Evolutionary conservation across 2,797 vertebrate species (phyloP).

Genomic region (Jordanella pulchra): DNA sequence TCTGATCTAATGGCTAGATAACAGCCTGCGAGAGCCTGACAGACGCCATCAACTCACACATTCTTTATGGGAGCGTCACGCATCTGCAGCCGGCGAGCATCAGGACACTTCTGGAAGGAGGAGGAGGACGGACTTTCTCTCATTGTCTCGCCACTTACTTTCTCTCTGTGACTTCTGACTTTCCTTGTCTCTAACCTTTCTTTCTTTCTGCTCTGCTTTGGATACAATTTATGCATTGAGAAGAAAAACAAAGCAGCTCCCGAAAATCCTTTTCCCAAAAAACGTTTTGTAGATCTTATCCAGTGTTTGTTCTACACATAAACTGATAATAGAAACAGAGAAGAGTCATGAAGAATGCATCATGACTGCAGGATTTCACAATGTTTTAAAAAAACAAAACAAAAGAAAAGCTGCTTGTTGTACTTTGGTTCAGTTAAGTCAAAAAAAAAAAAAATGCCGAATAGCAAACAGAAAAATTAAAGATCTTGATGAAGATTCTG

Average conservation of each 20-base stretch:
- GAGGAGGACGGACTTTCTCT: slow-evolving; percentile 23
- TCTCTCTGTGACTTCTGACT: slow-evolving; percentile 10
- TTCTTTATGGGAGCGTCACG: slow-evolving; percentile 76
- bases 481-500: no score
- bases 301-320: not conserved
- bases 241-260: not conserved
- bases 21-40: slow-evolving; percentile 80
- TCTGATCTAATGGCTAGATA: slow-evolving; percentile 84
- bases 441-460: not conserved
- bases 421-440: not conserved
- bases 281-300: not conserved
- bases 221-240: not conserved
- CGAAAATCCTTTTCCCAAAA: not conserved
- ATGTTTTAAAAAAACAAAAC: not conserved
- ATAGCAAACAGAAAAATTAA: not conserved
- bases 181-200: not conserved
- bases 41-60: slow-evolving; percentile 77
- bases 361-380: not conserved
- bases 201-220: slow-evolving; percentile 7
- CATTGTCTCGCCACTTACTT: slow-evolving; percentile 27
- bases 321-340: not conserved
- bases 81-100: slow-evolving; percentile 49
- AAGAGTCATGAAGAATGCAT: not conserved
- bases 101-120: slow-evolving; percentile 16
- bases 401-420: not conserved